Conservation (phyloP, 2,888 invertebrate genomes). For the Choristoneura rosaceana region DNA sequence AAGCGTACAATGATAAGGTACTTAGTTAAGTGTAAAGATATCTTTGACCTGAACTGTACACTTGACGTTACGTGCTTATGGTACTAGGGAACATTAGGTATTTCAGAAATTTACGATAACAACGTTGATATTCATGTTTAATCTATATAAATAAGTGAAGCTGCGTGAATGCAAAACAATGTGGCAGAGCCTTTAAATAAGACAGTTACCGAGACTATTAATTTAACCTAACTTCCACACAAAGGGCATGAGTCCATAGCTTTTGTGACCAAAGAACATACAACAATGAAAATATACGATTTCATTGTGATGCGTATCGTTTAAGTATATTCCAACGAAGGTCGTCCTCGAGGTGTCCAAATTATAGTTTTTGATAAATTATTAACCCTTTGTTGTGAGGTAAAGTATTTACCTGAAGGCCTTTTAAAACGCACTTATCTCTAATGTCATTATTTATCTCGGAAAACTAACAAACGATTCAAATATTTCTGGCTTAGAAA, state of each 20-base stretch:
- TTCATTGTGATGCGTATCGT: slow-evolving; percentile 15
- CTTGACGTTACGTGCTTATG: too few species aligned
- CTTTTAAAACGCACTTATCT: neutral
- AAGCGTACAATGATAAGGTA: too few species aligned
- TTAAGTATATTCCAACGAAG: slow-evolving; percentile 4
- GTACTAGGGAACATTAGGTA: too few species aligned
- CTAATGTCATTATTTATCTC: neutral
- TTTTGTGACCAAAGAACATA: slow-evolving; percentile 2
- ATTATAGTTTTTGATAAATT: slow-evolving; percentile 13
- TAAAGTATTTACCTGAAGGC: neutral
- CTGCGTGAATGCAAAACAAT: too few species aligned
- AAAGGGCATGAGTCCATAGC: slow-evolving; percentile 4
- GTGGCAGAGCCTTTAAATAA: neutral
- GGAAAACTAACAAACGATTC: too few species aligned
- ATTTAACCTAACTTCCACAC: neutral
- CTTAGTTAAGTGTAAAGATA: too few species aligned
- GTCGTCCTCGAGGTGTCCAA: slow-evolving; percentile 5
- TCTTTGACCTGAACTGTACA: too few species aligned
- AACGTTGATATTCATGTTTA: too few species aligned
- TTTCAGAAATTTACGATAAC: too few species aligned
- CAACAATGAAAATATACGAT: slow-evolving; percentile 13
- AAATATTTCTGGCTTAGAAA: too few species aligned
- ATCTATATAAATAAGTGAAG: too few species aligned
- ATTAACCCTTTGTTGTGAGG: slow-evolving; percentile 6
- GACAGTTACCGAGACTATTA: neutral